A percentile compares a stretch with the other conserved stretches of the same genome.
Evolutionary conservation across 2,797 vertebrate genomes (phyloP).

Genomic region (Eidolon dupreanum): DNA sequence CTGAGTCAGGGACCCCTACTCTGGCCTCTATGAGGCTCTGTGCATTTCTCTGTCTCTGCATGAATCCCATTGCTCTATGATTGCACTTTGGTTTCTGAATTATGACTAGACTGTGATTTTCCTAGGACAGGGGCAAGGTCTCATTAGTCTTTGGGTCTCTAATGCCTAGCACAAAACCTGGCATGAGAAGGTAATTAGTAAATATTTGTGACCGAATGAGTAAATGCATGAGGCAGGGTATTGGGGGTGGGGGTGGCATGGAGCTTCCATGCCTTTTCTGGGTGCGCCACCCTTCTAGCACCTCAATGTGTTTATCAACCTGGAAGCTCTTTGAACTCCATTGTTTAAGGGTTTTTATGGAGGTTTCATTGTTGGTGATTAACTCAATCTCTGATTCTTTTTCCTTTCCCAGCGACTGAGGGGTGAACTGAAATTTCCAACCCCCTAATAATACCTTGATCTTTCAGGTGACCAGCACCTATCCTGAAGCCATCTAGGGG

Average conservation of each 20-base stretch:
- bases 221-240: neutral
- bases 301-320: neutral
- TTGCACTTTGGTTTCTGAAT: neutral
- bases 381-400: neutral
- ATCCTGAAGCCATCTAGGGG: neutral
- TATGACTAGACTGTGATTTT: neutral
- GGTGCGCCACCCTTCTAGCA: neutral
- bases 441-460: neutral
- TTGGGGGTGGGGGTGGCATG: neutral
- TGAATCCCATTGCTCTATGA: neutral
- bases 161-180: neutral
- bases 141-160: neutral
- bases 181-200: neutral
- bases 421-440: neutral
- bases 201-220: neutral
- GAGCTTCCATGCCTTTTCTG: neutral
- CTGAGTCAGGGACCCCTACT: neutral
- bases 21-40: neutral
- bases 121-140: neutral
- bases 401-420: neutral
- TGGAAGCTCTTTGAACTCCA: neutral
- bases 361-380: neutral
- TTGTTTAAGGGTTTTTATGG: neutral
- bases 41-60: neutral
- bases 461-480: neutral